These are phyloP conservation scores for Parazoanthus darwini DNA, from an alignment of 92 coral and sea anemone species.

Conservation along the genomic window DNA sequence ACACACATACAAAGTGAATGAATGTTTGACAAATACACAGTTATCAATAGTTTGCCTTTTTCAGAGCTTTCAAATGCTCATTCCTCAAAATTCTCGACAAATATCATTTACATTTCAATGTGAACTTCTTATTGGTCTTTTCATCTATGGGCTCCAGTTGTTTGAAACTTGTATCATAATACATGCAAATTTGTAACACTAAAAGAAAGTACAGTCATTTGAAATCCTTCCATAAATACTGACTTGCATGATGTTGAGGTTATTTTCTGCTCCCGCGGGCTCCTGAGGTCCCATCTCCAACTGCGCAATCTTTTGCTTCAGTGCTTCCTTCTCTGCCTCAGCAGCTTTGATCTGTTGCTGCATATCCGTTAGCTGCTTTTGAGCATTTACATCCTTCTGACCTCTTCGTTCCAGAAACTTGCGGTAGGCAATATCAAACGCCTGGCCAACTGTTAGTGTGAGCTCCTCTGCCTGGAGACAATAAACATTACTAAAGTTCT, in stretches of 20 bases:
- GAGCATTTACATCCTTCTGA: constrained; percentile 52
- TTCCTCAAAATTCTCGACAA: too few relatives aligned
- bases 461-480: constrained; percentile 83
- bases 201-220: too few relatives aligned
- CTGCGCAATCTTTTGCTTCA: constrained; percentile 81
- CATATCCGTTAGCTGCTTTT: constrained; percentile 62
- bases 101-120: too few relatives aligned
- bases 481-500: neutral
- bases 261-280: constrained; percentile 20
- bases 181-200: neutral
- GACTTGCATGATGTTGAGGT: constrained; percentile 29
- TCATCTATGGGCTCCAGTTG: neutral
- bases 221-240: constrained; percentile 13
- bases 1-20: too few relatives aligned
- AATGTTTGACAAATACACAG: too few relatives aligned
- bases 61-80: too few relatives aligned
- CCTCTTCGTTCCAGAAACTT: constrained; percentile 80
- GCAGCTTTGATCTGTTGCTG: constrained; percentile 79
- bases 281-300: constrained; percentile 65
- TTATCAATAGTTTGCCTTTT: too few relatives aligned
- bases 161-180: neutral
- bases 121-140: neutral
- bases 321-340: constrained; percentile 84
- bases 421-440: constrained; percentile 93
- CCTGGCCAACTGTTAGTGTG: constrained; percentile 94